Percentiles rank a stretch among this genome's conserved stretches.
phyloP scores from a whole-genome alignment of 2,113 vertebrate species.

The Zosterops borbonicus region DNA sequence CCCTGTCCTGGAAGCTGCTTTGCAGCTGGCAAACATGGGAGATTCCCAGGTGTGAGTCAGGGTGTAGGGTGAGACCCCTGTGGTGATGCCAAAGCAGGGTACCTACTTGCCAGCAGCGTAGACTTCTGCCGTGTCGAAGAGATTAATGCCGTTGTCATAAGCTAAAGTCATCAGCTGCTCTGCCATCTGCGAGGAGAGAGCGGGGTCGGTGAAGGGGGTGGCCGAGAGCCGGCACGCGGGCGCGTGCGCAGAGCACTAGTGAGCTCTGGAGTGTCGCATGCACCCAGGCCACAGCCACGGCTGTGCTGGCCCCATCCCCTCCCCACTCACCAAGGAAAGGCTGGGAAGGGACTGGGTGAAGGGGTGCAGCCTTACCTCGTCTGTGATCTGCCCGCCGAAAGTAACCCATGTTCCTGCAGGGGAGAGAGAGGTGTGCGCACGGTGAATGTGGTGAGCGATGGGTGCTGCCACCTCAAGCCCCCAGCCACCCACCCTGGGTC shows the following conservation, averaged over 20 bases:
- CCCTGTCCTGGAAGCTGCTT: background rate
- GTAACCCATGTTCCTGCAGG: slow-evolving; percentile 96
- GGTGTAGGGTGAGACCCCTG: background rate
- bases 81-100: rapidly evolving
- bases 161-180: slow-evolving; percentile 98
- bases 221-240: rapidly evolving
- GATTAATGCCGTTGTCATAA: slow-evolving; percentile 99
- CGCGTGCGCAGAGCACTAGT: background rate
- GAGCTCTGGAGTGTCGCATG: rapidly evolving
- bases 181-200: slow-evolving; percentile 84
- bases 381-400: slow-evolving; percentile 96
- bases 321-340: background rate
- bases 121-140: slow-evolving; percentile 97
- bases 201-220: background rate
- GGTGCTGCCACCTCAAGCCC: rapidly evolving
- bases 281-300: background rate
- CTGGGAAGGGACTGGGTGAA: rapidly evolving
- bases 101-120: slow-evolving; percentile 98
- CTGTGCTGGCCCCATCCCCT: background rate
- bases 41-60: background rate
- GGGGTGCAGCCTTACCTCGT: slow-evolving; percentile 83
- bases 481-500: background rate
- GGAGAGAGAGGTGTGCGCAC: background rate
- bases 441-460: background rate
- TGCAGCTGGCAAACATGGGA: background rate